Evolutionary conservation across 2,888 invertebrate genomes (phyloP).

Genomic region (Halictus quadricinctus): DNA sequence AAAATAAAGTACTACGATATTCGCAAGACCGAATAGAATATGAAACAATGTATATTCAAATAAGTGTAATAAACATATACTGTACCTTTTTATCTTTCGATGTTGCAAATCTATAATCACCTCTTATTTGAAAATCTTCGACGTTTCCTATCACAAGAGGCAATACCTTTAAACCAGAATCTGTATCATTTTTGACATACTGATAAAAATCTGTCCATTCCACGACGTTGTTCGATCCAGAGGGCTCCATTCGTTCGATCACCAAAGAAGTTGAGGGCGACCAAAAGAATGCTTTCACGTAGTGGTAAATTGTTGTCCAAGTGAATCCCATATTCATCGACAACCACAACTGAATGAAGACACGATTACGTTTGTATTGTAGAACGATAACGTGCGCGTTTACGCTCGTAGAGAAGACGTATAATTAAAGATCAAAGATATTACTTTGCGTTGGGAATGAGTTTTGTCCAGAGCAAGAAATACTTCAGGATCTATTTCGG

Average conservation of each 20-base stretch:
- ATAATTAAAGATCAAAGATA: slow-evolving; percentile 37
- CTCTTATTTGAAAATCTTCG: slow-evolving; percentile 92
- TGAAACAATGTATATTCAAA: not conserved
- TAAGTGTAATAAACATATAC: slow-evolving; percentile 24
- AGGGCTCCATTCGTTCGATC: slow-evolving; percentile 88
- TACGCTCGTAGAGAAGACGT: not conserved
- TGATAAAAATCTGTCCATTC: slow-evolving; percentile 43
- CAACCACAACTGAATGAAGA: slow-evolving; percentile 87
- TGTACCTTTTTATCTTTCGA: slow-evolving; percentile 82
- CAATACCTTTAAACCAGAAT: not conserved
- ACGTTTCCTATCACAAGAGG: slow-evolving; percentile 87
- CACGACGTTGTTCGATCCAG: slow-evolving; percentile 84
- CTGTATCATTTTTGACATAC: not conserved
- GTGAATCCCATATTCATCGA: slow-evolving; percentile 89
- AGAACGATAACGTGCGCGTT: not conserved
- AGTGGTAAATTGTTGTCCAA: slow-evolving; percentile 88
- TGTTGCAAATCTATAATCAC: slow-evolving; percentile 93
- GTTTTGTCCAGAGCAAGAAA: slow-evolving; percentile 91
- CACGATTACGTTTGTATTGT: not conserved
- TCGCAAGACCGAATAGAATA: not conserved
- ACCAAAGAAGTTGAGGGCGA: slow-evolving; percentile 84
- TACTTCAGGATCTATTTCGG: slow-evolving; percentile 87
- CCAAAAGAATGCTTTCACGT: slow-evolving; percentile 92
- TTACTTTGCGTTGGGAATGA: slow-evolving; percentile 86
- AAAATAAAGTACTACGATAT: not conserved